Evolutionary conservation across 2,797 vertebrate species (phyloP).

Genomic region (Bradypus variegatus): DNA sequence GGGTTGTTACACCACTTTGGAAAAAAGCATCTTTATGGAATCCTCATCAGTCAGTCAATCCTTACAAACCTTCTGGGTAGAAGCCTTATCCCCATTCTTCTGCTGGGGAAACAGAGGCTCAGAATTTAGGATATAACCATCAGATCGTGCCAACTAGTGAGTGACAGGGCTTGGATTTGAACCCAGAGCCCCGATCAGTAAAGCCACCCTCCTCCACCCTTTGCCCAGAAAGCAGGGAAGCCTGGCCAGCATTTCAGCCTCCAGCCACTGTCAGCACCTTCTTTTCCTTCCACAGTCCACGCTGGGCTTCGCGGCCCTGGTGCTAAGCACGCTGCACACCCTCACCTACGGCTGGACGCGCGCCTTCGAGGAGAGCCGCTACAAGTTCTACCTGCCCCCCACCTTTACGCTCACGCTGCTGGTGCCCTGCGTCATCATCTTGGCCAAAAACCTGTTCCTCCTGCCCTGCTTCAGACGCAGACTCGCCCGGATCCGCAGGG

Average conservation of each 20-base stretch:
- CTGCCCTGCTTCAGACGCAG: constrained; percentile 79
- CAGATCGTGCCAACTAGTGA: neutral
- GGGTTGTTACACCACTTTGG: neutral
- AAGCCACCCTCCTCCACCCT: neutral
- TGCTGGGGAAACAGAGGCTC: neutral
- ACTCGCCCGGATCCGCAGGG: constrained; percentile 82
- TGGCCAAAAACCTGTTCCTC: constrained; percentile 75
- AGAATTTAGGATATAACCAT: neutral
- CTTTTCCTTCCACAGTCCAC: constrained; percentile 75
- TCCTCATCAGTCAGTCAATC: neutral
- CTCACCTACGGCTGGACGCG: constrained; percentile 85
- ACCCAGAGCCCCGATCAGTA: neutral
- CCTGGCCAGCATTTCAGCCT: neutral
- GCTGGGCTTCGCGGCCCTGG: constrained; percentile 83
- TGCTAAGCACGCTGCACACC: constrained; percentile 81
- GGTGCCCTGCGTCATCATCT: constrained; percentile 80
- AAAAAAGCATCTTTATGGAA: neutral
- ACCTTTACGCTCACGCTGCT: constrained; percentile 82
- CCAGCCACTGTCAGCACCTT: neutral
- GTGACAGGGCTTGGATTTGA: neutral
- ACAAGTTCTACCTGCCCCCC: constrained; percentile 86
- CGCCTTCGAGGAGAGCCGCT: constrained; percentile 77
- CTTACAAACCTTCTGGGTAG: neutral
- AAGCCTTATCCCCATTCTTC: neutral
- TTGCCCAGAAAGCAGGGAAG: neutral